Percentiles rank a stretch among this genome's conserved stretches.
phyloP scores from a whole-genome alignment of 2,888 invertebrate species.

The Alviniconcha strummeri region DNA sequence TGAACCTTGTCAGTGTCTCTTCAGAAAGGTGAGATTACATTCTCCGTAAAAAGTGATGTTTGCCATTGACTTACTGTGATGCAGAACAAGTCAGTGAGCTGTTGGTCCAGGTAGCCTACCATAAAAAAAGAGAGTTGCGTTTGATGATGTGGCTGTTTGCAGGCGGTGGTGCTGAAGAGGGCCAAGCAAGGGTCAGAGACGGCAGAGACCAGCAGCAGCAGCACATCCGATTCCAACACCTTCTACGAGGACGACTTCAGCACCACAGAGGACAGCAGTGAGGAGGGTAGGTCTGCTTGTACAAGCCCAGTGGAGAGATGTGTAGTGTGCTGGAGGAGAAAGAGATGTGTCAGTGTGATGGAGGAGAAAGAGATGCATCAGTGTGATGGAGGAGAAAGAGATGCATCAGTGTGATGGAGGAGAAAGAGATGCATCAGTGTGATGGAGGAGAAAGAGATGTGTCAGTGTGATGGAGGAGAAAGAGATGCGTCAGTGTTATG shows the following conservation, averaged over 20 bases:
- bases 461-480: too few species aligned
- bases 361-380: too few species aligned
- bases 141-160: neutral
- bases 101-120: neutral
- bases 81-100: neutral
- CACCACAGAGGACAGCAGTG: conserved; percentile 89
- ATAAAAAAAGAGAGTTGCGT: neutral
- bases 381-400: too few species aligned
- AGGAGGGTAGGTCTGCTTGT: conserved; percentile 75
- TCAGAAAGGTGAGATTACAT: conserved; percentile 81
- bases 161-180: conserved; percentile 61
- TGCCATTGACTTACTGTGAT: neutral
- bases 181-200: conserved; percentile 75
- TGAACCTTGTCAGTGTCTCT: conserved; percentile 92
- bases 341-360: too few species aligned
- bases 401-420: too few species aligned
- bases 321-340: too few species aligned
- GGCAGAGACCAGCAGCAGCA: conserved; percentile 81
- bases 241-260: conserved; percentile 95
- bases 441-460: too few species aligned
- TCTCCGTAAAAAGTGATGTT: neutral
- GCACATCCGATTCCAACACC: conserved; percentile 94
- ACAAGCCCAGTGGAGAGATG: too few species aligned
- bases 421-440: too few species aligned
- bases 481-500: too few species aligned